Base-by-base conservation (phyloP, 1,140 invertebrate species). In the Asobara japonica region DNA sequence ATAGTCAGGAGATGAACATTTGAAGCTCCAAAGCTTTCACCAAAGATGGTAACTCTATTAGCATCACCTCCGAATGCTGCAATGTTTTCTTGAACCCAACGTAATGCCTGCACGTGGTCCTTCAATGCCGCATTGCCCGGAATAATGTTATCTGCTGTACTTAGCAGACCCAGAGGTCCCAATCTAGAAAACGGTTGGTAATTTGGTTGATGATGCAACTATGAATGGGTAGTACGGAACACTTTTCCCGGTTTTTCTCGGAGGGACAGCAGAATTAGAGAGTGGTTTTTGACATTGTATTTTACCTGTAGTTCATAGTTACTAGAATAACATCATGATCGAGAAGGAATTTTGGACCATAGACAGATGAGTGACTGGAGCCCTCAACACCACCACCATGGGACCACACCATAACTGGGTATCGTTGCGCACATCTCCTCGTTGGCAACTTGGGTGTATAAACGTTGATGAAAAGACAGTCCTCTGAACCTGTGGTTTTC, bases 391-490 rank as follows among this genome's bases (percentile, higher is more conserved):
- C 91, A 94, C 93, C 93, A 1, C 93, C 93, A 72, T 94, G 93
- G 68, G 94, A 90, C 84, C 91, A 94, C 13, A 95, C 88, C 92
- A 95, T 93, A 0, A 94, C 93, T 0, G 93, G 91, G 41, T 81
- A 84, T 48, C 75, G 73, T 4, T 11, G 38, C 10, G 65, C 27
- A 30, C 65, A 48, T 0, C 66, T 61, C 4, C 71, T 60, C 0
- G 27, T 56, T 36, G 2, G 73, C 29, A 82, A 45, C 78, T 89
- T 88, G 7, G 94, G 94, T 1, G 92, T 91, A 79, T 95, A 96
- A 8, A 97, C 92, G 79, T 97, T 97, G 0, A 97, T 83, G 77
- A 94, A 96, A 1, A 97, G 88, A 76, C 96, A 97, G 83, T 97
- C 95, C 84, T 96, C 94, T 20, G 86, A 86, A 0, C 93, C 93